A percentile compares a stretch with the other conserved stretches of the same genome.
These are phyloP conservation scores for Coptodon bakossiorum DNA, from an alignment of 2,113 vertebrate species.

Conservation along the genomic window DNA sequence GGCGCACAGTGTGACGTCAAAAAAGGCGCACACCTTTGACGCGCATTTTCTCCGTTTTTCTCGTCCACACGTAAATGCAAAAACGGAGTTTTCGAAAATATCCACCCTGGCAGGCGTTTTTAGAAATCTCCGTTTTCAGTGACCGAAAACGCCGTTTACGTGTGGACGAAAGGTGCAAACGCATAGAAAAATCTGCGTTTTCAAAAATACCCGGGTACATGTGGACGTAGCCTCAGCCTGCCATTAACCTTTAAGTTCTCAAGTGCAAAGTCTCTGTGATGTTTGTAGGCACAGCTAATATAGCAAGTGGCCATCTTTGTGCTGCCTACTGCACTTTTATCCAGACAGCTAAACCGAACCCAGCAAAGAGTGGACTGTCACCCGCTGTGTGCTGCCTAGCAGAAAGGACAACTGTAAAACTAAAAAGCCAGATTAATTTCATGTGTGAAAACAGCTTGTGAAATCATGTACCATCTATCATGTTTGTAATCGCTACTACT, in stretches of 20 bases:
- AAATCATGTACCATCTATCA: accelerated
- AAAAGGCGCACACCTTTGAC: too few relatives aligned
- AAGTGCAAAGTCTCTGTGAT: background rate
- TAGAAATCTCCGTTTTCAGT: too few relatives aligned
- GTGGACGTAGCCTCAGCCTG: background rate
- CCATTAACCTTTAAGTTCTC: background rate
- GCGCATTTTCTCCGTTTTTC: too few relatives aligned
- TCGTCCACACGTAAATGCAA: too few relatives aligned
- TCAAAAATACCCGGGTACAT: too few relatives aligned
- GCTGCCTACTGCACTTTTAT: background rate
- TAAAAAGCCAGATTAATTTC: background rate
- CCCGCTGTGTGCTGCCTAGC: background rate
- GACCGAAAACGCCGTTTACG: too few relatives aligned
- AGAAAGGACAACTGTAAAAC: background rate
- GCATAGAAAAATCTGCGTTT: too few relatives aligned
- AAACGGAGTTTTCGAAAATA: too few relatives aligned
- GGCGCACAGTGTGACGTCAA: too few relatives aligned
- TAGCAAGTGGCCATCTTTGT: background rate
- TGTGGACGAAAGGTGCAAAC: too few relatives aligned
- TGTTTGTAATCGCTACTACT: background rate
- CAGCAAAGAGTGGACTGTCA: background rate
- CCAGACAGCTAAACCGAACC: background rate
- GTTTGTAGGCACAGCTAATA: background rate
- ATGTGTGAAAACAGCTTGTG: background rate
- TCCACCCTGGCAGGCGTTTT: too few relatives aligned